phyloP scores from a whole-genome alignment of 37 sponge, comb jelly and placozoan genomes.

The Haliclona indistincta region DNA sequence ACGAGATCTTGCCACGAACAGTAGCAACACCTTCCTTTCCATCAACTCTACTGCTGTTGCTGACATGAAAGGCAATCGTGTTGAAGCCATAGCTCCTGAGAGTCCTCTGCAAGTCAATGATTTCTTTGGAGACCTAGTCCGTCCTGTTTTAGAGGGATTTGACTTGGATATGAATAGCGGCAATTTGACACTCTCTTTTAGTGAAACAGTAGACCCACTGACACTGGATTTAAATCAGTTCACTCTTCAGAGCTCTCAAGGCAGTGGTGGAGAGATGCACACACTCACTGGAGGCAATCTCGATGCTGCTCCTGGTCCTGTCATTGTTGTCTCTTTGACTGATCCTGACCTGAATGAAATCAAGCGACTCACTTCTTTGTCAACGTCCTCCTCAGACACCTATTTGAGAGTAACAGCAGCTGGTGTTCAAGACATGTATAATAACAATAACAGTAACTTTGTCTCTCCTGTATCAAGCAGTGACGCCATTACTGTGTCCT shows the following conservation, averaged over 20 bases:
- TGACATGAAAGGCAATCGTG: constrained; percentile 75
- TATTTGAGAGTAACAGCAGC: constrained; percentile 44
- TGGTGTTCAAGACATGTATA: constrained; percentile 70
- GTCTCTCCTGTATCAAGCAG: constrained; percentile 26
- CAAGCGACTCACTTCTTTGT: constrained; percentile 68
- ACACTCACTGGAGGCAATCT: constrained; percentile 52
- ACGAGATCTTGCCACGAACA: constrained; percentile 52
- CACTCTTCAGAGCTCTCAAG: constrained; percentile 42
- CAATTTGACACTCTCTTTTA: constrained; percentile 60
- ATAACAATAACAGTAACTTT: constrained; percentile 28
- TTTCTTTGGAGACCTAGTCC: constrained; percentile 43
- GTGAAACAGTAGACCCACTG: constrained; percentile 74
- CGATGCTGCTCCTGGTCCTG: constrained; percentile 7
- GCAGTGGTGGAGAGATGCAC: not conserved
- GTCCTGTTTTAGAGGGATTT: constrained; percentile 55
- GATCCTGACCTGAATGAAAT: constrained; percentile 74
- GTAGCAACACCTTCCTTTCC: constrained; percentile 65
- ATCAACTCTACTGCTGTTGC: constrained; percentile 30
- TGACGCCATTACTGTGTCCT: constrained; percentile 36
- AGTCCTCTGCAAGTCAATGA: constrained; percentile 51
- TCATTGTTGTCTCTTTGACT: constrained; percentile 33
- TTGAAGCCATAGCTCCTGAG: constrained; percentile 22
- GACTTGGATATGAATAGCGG: constrained; percentile 77
- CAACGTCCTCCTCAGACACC: constrained; percentile 52
- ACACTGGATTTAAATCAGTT: constrained; percentile 70